Evolutionary conservation across 1,140 invertebrate species (phyloP), one percentile per base, ranked within the genome.

Genomic region (Drosophila parvula): DNA sequence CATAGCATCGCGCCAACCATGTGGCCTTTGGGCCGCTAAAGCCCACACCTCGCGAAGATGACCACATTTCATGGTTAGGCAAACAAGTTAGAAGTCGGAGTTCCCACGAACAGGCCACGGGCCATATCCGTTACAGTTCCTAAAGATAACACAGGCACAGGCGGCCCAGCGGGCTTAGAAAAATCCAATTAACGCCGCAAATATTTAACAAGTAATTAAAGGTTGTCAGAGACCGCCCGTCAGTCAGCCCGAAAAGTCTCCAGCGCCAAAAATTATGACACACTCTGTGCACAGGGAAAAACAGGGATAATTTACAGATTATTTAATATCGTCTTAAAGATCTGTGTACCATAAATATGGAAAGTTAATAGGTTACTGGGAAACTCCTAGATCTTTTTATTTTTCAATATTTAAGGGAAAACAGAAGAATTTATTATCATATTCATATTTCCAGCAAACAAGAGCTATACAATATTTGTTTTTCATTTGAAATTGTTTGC

Each of bases 201-300:
- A 88, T 88, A 88, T 88, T 88, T 88, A 62, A 77, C 45, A 61
- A 89, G 84, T 88, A 88, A 88, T 86, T 86, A 86, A 86, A 86
- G 70, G 76, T 70, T 67, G 48, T 50, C 48, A 27, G 28, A 32
- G 47, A 30, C 27, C 47, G 47, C 10, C 47, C 32, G 76, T 57
- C 80, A 70, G 48, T 50, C 43, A 45, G 62, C 30, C 74, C 45
- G 27, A 68, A 60, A 56, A 50, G 47, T 60, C 57, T 27, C 67
- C 60, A 45, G 18, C 41, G 3, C 45, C 22, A 56, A 51, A 65
- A 38, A 45, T 60, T 50, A 30, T 58, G 34, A 34, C 55, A 34
- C 59, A 32, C 16, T 22, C 11, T 12, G 38, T 43, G 30, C 61
- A 64, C 56, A 10, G 38, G 7, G 2, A 44, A 28, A 60, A 55